Evolutionary conservation across 2,113 vertebrate genomes (phyloP).

Genomic region (Eudyptes chrysolophus): DNA sequence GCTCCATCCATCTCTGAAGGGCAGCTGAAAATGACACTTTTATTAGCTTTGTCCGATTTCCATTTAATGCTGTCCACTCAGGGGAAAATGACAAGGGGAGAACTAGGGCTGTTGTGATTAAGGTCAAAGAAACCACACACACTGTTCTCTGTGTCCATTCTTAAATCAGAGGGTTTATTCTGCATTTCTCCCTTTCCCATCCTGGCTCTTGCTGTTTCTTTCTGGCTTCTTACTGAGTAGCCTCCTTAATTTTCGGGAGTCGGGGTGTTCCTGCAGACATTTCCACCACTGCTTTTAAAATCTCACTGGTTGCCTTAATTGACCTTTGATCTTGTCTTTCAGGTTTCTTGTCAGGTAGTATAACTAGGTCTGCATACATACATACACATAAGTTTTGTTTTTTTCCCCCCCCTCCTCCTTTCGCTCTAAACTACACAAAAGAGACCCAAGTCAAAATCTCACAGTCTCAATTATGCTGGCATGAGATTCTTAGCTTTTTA

Average conservation of each 20-base stretch:
- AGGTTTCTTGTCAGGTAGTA: background rate
- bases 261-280: background rate
- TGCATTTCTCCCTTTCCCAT: background rate
- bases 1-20: background rate
- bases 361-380: background rate
- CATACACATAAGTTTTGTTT: background rate
- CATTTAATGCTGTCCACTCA: background rate
- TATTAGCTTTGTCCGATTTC: background rate
- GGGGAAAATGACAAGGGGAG: background rate
- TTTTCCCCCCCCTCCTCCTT: background rate
- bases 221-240: background rate
- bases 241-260: background rate
- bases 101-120: background rate
- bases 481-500: background rate
- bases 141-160: background rate
- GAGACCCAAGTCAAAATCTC: background rate
- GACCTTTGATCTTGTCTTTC: background rate
- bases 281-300: constrained; percentile 42
- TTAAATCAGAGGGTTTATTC: background rate
- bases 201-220: background rate
- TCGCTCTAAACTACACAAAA: background rate
- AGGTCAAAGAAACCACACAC: background rate
- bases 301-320: constrained; percentile 62
- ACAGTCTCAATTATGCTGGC: background rate
- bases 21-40: background rate